Evolutionary conservation across 2,797 vertebrate genomes (phyloP).

Genomic region (Poeciliopsis gracilis): DNA sequence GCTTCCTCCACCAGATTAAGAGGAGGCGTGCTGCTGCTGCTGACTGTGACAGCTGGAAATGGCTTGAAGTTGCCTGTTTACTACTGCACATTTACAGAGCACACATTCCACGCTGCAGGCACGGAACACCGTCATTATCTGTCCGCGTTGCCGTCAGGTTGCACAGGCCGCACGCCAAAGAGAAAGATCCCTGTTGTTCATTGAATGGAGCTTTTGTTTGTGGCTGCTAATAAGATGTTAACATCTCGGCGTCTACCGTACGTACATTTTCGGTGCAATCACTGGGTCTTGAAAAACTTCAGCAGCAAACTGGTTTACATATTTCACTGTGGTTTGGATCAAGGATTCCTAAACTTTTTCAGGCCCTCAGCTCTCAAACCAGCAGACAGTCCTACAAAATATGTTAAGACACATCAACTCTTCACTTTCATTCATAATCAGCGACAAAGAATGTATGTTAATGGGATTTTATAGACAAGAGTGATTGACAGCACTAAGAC

Average conservation of each 20-base stretch:
- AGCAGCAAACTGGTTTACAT: background rate
- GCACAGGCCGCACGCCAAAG: background rate
- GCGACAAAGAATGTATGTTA: too few species aligned
- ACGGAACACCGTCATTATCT: conserved; percentile 6
- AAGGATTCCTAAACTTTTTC: background rate
- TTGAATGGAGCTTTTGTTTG: background rate
- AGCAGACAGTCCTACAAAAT: background rate
- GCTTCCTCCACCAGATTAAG: conserved; percentile 35
- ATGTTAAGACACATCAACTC: background rate
- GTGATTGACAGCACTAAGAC: too few species aligned
- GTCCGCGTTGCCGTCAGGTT: conserved; percentile 1
- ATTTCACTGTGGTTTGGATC: background rate
- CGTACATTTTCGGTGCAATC: background rate
- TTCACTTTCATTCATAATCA: too few species aligned
- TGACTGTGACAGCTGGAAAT: conserved; percentile 32
- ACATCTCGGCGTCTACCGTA: background rate
- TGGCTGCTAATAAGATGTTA: background rate
- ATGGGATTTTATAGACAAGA: too few species aligned
- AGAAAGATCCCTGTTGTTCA: background rate
- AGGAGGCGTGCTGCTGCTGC: conserved; percentile 19
- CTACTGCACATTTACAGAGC: conserved; percentile 11
- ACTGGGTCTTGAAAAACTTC: background rate
- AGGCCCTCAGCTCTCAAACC: background rate
- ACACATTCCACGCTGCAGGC: conserved; percentile 14
- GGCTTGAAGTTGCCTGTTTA: conserved; percentile 23